These are phyloP conservation scores for Leptobrachium ailaonicum DNA, from an alignment of 2,113 vertebrate species.

Conservation along the genomic window DNA sequence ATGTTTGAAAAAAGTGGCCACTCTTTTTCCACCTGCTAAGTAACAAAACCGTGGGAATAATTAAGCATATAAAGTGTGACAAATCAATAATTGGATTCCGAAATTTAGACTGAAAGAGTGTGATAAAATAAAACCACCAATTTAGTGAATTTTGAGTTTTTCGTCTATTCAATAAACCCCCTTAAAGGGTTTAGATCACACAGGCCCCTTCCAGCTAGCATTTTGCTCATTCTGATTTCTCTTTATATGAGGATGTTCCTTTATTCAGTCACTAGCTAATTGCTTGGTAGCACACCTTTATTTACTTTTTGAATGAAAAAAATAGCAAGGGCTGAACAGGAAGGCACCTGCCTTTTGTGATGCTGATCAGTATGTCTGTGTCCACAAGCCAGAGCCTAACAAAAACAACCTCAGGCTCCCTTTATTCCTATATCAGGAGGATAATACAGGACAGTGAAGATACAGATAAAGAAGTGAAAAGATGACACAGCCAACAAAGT, in stretches of 20 bases:
- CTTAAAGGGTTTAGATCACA: too few relatives aligned
- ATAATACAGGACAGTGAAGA: neutral
- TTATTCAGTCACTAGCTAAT: neutral
- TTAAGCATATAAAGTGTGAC: too few relatives aligned
- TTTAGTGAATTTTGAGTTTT: too few relatives aligned
- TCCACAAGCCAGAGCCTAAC: neutral
- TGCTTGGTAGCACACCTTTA: conserved; percentile 8
- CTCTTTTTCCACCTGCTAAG: too few relatives aligned
- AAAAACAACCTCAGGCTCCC: neutral
- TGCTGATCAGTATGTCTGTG: conserved; percentile 4
- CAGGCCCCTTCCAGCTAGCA: too few relatives aligned
- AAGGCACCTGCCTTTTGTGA: conserved; percentile 13
- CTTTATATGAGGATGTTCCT: neutral
- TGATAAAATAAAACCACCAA: too few relatives aligned
- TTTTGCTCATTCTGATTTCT: neutral
- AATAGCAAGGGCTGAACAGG: neutral
- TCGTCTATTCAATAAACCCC: too few relatives aligned
- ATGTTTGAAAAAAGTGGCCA: too few relatives aligned
- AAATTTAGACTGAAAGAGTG: too few relatives aligned
- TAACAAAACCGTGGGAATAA: too few relatives aligned
- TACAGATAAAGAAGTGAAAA: neutral
- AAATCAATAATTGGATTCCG: too few relatives aligned
- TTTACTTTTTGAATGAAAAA: conserved; percentile 2
- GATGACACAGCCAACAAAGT: neutral
- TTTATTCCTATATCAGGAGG: conserved; percentile 1